phyloP scores from a whole-genome alignment of 2,888 invertebrate species.

The Calliphora vomitoria region DNA sequence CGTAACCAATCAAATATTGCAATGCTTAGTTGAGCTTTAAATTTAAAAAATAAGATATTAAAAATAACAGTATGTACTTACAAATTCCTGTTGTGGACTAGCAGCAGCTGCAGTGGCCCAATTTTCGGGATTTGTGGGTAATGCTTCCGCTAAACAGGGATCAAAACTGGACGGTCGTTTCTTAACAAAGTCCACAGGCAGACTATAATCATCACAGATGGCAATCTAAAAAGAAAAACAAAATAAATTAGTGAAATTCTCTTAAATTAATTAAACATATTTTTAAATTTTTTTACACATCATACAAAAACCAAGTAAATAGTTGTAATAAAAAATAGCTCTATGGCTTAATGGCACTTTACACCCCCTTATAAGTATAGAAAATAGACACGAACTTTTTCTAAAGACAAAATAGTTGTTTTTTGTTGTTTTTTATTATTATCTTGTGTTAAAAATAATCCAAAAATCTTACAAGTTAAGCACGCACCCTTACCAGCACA shows the following conservation, averaged over 20 bases:
- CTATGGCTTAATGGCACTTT: not conserved
- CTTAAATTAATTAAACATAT: slow-evolving; percentile 31
- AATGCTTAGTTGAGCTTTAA: too few relatives aligned
- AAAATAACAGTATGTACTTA: slow-evolving; percentile 78
- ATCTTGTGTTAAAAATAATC: slow-evolving; percentile 52
- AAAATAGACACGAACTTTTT: slow-evolving; percentile 9
- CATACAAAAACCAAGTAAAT: not conserved
- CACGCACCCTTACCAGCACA: slow-evolving; percentile 34
- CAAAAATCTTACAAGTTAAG: slow-evolving; percentile 65
- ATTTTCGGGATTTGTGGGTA: slow-evolving; percentile 84
- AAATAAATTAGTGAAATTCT: slow-evolving; percentile 1
- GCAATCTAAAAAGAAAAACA: slow-evolving; percentile 87
- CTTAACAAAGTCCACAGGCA: slow-evolving; percentile 93
- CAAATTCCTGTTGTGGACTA: slow-evolving; percentile 84
- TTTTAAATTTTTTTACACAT: slow-evolving; percentile 27
- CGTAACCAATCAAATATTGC: too few relatives aligned
- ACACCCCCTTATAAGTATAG: slow-evolving; percentile 12
- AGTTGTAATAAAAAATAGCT: not conserved
- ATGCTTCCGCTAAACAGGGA: slow-evolving; percentile 87
- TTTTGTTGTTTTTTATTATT: slow-evolving; percentile 29
- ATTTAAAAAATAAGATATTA: too few relatives aligned
- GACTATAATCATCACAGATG: slow-evolving; percentile 94
- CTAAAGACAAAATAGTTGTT: slow-evolving; percentile 19
- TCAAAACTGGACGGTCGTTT: slow-evolving; percentile 88
- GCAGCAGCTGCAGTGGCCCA: slow-evolving; percentile 82